Evolutionary conservation across 2,888 invertebrate genomes (phyloP).

Genomic region (Steinernema scapterisci): DNA sequence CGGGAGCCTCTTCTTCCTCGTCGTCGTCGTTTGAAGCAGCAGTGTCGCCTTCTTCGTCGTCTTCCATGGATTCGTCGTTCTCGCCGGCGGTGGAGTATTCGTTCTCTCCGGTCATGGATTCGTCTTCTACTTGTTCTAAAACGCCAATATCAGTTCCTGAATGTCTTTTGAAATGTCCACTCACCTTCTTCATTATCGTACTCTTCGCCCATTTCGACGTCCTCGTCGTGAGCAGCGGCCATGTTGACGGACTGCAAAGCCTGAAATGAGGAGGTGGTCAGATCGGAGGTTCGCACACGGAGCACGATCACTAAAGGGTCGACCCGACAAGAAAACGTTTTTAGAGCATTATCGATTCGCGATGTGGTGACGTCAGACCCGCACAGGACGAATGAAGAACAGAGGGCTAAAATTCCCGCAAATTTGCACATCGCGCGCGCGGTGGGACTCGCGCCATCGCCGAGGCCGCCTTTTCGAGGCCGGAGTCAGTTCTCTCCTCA

Average conservation of each 20-base stretch:
- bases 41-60: conserved; percentile 24
- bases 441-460: not conserved
- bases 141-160: not conserved
- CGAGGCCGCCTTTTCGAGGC: not conserved
- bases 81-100: conserved; percentile 13
- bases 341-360: conserved; percentile 31
- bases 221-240: conserved; percentile 25
- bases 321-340: conserved; percentile 29
- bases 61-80: conserved; percentile 26
- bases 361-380: conserved; percentile 13
- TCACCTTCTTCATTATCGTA: conserved; percentile 24
- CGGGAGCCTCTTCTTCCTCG: conserved; percentile 42
- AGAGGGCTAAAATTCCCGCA: conserved; percentile 28
- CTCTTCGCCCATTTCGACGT: conserved; percentile 20
- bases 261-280: not conserved
- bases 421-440: conserved; percentile 30
- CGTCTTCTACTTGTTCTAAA: conserved; percentile 23
- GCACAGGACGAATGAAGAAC: not conserved
- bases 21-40: conserved; percentile 25
- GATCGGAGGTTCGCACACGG: not conserved
- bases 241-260: not conserved
- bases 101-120: conserved; percentile 25
- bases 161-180: not conserved
- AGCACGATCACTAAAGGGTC: conserved; percentile 6
- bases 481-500: not conserved